These are phyloP conservation scores for Hylomyscus alleni DNA, from an alignment of 2,797 vertebrate genomes.

Conservation along the genomic window DNA sequence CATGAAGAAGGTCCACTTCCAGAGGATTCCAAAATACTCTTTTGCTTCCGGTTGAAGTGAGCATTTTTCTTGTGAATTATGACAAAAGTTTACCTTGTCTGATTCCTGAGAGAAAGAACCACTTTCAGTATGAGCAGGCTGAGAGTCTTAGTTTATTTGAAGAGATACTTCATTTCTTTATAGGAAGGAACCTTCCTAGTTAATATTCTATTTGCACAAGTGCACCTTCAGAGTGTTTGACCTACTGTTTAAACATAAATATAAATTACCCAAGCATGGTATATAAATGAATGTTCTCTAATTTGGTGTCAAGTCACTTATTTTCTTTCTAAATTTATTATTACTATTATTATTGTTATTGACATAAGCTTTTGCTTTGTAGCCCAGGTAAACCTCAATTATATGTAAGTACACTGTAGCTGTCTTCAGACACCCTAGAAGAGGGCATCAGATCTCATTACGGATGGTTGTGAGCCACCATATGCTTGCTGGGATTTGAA, in stretches of 20 bases:
- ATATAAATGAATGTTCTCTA: not conserved
- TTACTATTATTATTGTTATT: not conserved
- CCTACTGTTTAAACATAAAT: not conserved
- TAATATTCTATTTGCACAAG: constrained; percentile 34
- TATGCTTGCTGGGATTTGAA: too few species aligned
- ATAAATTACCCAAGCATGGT: not conserved
- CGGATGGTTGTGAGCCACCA: too few species aligned
- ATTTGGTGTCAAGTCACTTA: constrained; percentile 40
- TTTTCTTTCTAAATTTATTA: not conserved
- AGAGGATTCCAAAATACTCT: not conserved
- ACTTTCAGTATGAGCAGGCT: not conserved
- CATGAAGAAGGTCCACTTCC: not conserved
- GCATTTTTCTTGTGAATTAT: constrained; percentile 43
- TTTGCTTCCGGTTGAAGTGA: not conserved
- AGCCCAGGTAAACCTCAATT: too few species aligned
- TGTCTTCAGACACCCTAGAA: too few species aligned
- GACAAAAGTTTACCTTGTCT: not conserved
- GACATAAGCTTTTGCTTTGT: not conserved
- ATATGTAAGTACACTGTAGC: too few species aligned
- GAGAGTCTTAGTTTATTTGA: constrained; percentile 49
- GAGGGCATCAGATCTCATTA: too few species aligned
- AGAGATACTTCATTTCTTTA: not conserved
- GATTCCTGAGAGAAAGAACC: constrained; percentile 18
- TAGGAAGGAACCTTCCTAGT: not conserved
- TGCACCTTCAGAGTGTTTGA: constrained; percentile 8